Evolutionary conservation across 2,113 vertebrate species (phyloP).

Genomic region (Crypturellus undulatus): DNA sequence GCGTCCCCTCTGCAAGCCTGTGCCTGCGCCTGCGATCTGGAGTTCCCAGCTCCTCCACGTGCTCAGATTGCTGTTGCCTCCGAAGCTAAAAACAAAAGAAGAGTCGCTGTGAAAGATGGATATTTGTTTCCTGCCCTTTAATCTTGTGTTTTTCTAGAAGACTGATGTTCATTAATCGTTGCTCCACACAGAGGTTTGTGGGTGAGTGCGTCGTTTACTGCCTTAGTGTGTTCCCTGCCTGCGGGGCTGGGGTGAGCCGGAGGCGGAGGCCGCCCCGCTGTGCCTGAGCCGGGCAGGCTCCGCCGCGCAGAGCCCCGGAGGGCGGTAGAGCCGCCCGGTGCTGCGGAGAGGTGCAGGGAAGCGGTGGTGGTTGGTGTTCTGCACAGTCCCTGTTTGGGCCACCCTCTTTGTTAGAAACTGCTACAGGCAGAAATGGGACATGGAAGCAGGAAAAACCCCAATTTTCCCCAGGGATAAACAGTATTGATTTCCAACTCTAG

Average conservation of each 20-base stretch:
- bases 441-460: neutral
- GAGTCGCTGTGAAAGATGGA: neutral
- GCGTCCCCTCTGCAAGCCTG: neutral
- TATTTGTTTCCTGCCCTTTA: neutral
- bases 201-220: neutral
- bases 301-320: neutral
- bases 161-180: neutral
- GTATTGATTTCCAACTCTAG: neutral
- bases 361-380: neutral
- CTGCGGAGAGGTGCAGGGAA: neutral
- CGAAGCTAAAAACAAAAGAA: too few relatives aligned
- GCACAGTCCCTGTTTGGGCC: neutral
- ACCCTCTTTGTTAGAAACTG: neutral
- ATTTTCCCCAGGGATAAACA: neutral
- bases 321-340: too few relatives aligned
- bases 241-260: neutral
- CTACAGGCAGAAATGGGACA: neutral
- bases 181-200: neutral
- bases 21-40: neutral
- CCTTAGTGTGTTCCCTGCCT: neutral
- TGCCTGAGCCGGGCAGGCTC: too few relatives aligned
- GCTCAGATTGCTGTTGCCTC: neutral
- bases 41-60: neutral
- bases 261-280: too few relatives aligned
- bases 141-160: neutral